These are phyloP conservation scores for Caenorhabditis sp. DNA, from an alignment of 2,888 invertebrate species.

Conservation along the genomic window DNA sequence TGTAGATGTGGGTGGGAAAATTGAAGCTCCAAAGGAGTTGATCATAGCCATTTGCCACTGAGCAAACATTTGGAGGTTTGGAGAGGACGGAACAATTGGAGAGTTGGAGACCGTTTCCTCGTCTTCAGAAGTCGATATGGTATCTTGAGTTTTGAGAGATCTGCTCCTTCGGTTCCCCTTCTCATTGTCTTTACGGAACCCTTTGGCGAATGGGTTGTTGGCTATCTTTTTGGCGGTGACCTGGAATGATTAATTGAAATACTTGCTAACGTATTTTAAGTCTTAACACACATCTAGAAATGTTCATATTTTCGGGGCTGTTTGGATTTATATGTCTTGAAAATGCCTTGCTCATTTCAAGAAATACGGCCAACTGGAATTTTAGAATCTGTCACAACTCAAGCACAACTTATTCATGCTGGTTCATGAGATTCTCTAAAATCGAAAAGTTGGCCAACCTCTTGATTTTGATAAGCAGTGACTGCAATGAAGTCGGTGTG, in stretches of 20 bases:
- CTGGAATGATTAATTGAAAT: slow-evolving; percentile 86
- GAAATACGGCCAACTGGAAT: too few relatives aligned
- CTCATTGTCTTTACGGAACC: slow-evolving; percentile 97
- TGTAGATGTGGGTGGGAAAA: too few relatives aligned
- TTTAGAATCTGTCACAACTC: too few relatives aligned
- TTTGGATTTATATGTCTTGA: too few relatives aligned
- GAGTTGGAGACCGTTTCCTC: slow-evolving; percentile 67
- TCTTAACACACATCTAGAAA: too few relatives aligned
- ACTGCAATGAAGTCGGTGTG: slow-evolving; percentile 95
- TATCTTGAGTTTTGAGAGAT: slow-evolving; percentile 9
- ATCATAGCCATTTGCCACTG: slow-evolving; percentile 26
- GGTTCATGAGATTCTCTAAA: too few relatives aligned
- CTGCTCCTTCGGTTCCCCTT: slow-evolving; percentile 93
- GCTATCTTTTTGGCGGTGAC: slow-evolving; percentile 98
- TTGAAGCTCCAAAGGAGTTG: slow-evolving; percentile 7
- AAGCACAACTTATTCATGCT: too few relatives aligned
- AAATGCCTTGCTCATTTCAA: too few relatives aligned
- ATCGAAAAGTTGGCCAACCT: slow-evolving; percentile 86
- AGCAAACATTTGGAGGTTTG: slow-evolving; percentile 12
- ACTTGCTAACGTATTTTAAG: background rate
- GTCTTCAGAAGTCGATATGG: slow-evolving; percentile 50
- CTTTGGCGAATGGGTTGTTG: slow-evolving; percentile 98
- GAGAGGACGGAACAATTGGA: background rate
- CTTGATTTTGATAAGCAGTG: slow-evolving; percentile 99
- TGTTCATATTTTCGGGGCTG: too few relatives aligned